Base-by-base conservation (phyloP, 2,113 vertebrate genomes). In the Clarias gariepinus region DNA sequence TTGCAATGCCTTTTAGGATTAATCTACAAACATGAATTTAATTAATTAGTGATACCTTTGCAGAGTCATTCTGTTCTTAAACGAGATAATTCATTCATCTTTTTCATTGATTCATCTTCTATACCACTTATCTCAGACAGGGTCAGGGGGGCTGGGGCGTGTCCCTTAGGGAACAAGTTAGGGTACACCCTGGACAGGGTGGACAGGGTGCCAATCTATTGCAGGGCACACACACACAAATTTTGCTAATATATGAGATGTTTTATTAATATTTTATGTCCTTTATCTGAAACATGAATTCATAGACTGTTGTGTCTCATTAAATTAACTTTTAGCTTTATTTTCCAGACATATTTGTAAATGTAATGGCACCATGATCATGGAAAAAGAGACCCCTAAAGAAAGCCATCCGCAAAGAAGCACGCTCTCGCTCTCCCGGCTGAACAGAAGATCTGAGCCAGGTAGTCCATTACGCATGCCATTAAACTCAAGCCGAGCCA, bases 391-490 rank as follows among this genome's bases (percentile, higher is more conserved):
- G 7, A 47, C 47, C 68, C 30, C 18, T 71, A 71, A 71, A 41
- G 33, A 69, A 19, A 21, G 19, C 19, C 7, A 5, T 21, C 18
- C 4, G 64, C 25, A 66, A n/a, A 28, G 16, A 33, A 69, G 16
- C 30, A 7, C 23, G 15, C 66, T 69, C 66, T 71, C 30, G 2
- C 8, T 71, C 33, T 8, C 18, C 8, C 16, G 9, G 36, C 71
- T 23, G 21, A 55, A 4, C 12, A 7, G 2, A 86, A 83, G 64
- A 81, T 12, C 64, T 13, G 25, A 57, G 77, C 88, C 36, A 61
- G 60, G 69, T 41, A 82, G 86, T 87, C 83, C 73, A 85, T 87
- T 89, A 79, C 36, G 63, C 74, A 85, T 52, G 61, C 41, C 78
- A 76, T 85, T 87, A 85, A 87, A 85, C 71, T 63, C 36, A 78